Conservation (phyloP, 2,797 vertebrate genomes). For the Leucoraja ocellata region DNA sequence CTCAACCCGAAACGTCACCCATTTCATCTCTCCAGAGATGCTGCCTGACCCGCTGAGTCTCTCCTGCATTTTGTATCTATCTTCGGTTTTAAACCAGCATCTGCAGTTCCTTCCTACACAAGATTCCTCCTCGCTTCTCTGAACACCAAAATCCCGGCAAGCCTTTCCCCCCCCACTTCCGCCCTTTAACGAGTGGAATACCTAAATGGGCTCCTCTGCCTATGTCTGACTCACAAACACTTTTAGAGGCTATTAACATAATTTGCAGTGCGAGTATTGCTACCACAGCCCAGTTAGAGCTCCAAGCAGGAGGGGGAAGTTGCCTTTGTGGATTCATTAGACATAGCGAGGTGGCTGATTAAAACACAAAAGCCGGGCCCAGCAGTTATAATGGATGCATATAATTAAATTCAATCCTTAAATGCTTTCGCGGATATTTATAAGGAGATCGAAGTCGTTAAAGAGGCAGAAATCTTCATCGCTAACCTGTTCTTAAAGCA, state of each 20-base stretch:
- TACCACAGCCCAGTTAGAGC: neutral
- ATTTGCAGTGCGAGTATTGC: neutral
- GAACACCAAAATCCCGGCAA: too few relatives aligned
- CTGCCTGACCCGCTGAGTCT: too few relatives aligned
- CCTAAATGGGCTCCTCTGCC: neutral
- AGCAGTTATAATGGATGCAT: constrained; percentile 28
- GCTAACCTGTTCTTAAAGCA: constrained; percentile 16
- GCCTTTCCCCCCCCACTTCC: neutral
- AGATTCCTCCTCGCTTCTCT: too few relatives aligned
- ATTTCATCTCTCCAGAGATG: too few relatives aligned
- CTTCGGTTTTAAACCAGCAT: too few relatives aligned
- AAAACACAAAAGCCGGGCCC: constrained; percentile 11
- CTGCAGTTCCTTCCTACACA: too few relatives aligned
- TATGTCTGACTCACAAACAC: neutral
- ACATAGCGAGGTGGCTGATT: neutral
- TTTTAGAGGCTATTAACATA: neutral
- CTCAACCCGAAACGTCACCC: too few relatives aligned
- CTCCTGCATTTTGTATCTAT: too few relatives aligned
- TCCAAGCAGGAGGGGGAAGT: neutral
- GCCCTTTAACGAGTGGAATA: neutral
- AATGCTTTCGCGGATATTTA: constrained; percentile 25
- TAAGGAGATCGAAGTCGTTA: constrained; percentile 3
- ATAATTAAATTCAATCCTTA: constrained; percentile 30
- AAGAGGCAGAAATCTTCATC: neutral
- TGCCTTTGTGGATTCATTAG: neutral